A percentile compares a stretch with the other conserved stretches of the same genome.
Conservation (phyloP, 2,797 vertebrate species). For the Eleutherodactylus coqui region DNA sequence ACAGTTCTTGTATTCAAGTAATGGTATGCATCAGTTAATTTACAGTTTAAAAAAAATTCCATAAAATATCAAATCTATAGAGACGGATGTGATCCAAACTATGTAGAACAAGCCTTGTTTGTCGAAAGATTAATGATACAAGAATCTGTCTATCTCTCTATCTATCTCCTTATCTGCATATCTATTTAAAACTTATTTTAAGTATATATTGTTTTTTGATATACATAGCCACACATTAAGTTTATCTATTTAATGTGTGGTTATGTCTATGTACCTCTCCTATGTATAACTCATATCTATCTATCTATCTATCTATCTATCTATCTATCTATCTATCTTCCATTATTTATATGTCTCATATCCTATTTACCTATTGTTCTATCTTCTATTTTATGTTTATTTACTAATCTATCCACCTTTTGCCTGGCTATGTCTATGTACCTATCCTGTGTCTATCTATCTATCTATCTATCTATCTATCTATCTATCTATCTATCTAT, state of each 20-base stretch:
- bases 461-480: background rate
- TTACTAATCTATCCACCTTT: background rate
- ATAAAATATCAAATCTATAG: conserved; percentile 62
- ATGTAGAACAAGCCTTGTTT: conserved; percentile 58
- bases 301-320: background rate
- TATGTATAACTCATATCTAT: conserved; percentile 1
- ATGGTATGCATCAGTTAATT: conserved; percentile 70
- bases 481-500: conserved; percentile 3
- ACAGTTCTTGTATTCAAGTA: conserved; percentile 58
- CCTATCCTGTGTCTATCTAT: background rate
- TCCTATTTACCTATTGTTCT: background rate
- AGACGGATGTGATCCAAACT: conserved; percentile 63
- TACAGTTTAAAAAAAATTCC: conserved; percentile 66
- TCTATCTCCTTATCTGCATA: background rate
- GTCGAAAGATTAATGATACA: conserved; percentile 10
- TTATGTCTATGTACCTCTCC: no score
- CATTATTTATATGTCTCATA: no score
- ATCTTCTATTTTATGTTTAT: background rate
- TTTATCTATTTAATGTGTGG: no score
- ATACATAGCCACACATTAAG: no score
- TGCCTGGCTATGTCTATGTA: background rate
- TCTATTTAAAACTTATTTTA: background rate
- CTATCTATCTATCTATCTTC: background rate
- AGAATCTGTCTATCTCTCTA: background rate
- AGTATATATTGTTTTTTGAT: background rate